A percentile compares a stretch with the other conserved stretches of the same genome.
Conservation (phyloP, 2,888 invertebrate species). For the Tipula unca region DNA sequence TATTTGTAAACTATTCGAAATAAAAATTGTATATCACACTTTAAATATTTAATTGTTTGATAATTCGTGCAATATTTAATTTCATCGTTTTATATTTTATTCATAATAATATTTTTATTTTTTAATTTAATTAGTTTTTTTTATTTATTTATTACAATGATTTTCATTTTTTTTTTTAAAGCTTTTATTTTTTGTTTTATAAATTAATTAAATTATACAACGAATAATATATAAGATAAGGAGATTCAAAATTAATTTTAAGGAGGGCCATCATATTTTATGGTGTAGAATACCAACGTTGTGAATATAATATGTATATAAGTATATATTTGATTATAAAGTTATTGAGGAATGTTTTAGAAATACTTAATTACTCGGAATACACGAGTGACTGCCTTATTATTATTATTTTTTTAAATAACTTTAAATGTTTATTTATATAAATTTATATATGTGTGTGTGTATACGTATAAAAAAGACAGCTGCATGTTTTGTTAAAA, state of each 20-base stretch:
- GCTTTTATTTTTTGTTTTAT: conserved; percentile 9
- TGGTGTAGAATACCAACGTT: background rate
- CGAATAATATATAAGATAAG: background rate
- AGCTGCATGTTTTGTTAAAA: background rate
- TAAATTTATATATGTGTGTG: background rate
- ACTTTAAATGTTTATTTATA: background rate
- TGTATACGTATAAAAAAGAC: background rate
- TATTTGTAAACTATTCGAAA: background rate
- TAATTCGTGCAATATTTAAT: background rate
- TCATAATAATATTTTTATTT: background rate
- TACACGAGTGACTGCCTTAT: background rate
- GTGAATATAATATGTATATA: background rate
- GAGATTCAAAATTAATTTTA: background rate
- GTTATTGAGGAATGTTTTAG: background rate
- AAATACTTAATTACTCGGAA: background rate
- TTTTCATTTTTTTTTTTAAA: background rate
- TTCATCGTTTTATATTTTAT: background rate
- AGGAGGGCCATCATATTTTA: background rate
- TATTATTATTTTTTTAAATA: background rate
- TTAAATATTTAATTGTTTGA: background rate
- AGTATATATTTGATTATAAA: background rate
- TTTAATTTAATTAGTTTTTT: background rate
- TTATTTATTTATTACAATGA: background rate
- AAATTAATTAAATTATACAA: conserved; percentile 8
- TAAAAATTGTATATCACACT: background rate